phyloP scores from a whole-genome alignment of 2,113 vertebrate species.

The Mesocricetus auratus region DNA sequence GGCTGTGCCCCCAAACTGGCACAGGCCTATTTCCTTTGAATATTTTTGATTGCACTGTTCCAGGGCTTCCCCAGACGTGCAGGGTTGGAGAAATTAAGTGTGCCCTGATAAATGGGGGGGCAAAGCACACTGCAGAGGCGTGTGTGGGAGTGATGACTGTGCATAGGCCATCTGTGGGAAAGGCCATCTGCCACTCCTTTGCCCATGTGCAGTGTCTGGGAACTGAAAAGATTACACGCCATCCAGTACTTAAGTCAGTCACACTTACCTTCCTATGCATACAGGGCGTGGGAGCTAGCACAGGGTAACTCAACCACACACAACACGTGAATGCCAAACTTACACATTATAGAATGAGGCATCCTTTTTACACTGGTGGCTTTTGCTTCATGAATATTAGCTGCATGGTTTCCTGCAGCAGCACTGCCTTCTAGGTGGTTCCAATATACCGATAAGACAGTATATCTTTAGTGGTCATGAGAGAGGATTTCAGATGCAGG shows the following conservation, averaged over 20 bases:
- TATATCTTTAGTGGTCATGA: fast-evolving
- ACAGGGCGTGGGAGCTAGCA: not conserved
- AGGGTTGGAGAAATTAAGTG: not conserved
- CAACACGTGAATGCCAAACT: not conserved
- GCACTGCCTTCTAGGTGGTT: not conserved
- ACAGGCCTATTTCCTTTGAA: fast-evolving
- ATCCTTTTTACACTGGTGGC: not conserved
- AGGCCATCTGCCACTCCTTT: not conserved
- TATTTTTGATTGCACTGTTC: too few species aligned
- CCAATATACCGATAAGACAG: not conserved
- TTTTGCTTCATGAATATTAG: not conserved
- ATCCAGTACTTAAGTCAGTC: not conserved
- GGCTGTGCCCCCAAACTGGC: not conserved
- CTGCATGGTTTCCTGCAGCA: not conserved
- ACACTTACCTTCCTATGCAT: fast-evolving
- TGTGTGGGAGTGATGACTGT: not conserved
- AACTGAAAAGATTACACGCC: not conserved
- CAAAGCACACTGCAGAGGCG: not conserved
- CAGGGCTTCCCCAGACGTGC: not conserved
- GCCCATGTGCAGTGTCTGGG: not conserved
- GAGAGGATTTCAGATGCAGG: not conserved
- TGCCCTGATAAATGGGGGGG: not conserved
- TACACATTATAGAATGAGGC: not conserved
- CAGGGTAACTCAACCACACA: not conserved
- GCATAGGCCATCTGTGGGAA: not conserved